Conservation (phyloP, 2,113 vertebrate species). For the Brachionichthys hirsutus region DNA sequence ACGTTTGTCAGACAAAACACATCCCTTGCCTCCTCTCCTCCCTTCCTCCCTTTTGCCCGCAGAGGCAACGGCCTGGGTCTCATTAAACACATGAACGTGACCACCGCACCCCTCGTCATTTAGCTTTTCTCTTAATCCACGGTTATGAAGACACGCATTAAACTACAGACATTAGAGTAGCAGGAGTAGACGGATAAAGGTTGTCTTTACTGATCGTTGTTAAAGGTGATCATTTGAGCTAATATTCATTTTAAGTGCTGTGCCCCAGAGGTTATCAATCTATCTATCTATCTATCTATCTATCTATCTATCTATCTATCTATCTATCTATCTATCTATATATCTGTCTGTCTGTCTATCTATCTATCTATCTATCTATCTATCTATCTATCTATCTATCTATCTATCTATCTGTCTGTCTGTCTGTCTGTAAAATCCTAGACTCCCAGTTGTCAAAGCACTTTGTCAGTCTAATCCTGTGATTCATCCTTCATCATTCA, state of each 20-base stretch:
- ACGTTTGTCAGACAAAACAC: constrained; percentile 59
- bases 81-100: constrained; percentile 48
- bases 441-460: neutral
- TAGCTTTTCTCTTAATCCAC: constrained; percentile 32
- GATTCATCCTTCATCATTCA: constrained; percentile 14
- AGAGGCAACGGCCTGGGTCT: constrained; percentile 23
- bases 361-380: too few species aligned
- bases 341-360: too few species aligned
- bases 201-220: neutral
- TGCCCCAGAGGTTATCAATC: too few species aligned
- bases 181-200: constrained; percentile 36
- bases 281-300: too few species aligned
- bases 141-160: constrained; percentile 25
- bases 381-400: too few species aligned
- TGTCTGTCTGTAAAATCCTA: too few species aligned
- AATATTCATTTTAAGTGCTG: too few species aligned
- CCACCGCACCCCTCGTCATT: constrained; percentile 41
- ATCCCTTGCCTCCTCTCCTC: constrained; percentile 32
- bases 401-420: too few species aligned
- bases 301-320: too few species aligned
- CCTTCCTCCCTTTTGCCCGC: constrained; percentile 7
- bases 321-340: too few species aligned
- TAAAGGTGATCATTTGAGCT: neutral
- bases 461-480: constrained; percentile 32
- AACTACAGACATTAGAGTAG: constrained; percentile 13